phyloP scores from a whole-genome alignment of 2,888 invertebrate genomes.

The Cataglyphis rosenhaueri region DNA sequence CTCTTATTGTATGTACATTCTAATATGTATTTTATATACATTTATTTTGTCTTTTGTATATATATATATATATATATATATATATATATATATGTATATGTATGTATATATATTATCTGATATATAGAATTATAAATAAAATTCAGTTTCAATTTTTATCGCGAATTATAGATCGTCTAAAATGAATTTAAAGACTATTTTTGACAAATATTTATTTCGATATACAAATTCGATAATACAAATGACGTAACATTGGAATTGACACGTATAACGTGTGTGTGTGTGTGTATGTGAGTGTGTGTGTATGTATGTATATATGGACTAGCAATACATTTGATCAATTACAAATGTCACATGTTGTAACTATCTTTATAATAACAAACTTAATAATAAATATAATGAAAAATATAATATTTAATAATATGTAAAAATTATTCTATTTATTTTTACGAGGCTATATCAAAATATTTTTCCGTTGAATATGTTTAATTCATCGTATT shows the following conservation, averaged over 20 bases:
- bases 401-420: neutral
- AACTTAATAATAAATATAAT: neutral
- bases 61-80: neutral
- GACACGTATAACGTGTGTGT: neutral
- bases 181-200: neutral
- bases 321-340: constrained; percentile 22
- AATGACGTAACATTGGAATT: constrained; percentile 13
- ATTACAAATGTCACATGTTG: constrained; percentile 29
- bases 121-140: neutral
- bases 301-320: neutral
- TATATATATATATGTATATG: too few relatives aligned
- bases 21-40: neutral
- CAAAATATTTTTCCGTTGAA: neutral
- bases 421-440: neutral
- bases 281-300: too few relatives aligned
- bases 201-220: constrained; percentile 5
- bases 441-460: neutral
- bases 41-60: neutral
- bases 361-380: constrained; percentile 7
- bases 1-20: too few relatives aligned
- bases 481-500: neutral
- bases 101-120: neutral
- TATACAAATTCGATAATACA: neutral
- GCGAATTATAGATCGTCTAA: neutral
- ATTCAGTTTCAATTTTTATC: neutral